These are phyloP conservation scores for Xenopus borealis DNA, from an alignment of 2,113 vertebrate species.

Conservation along the genomic window DNA sequence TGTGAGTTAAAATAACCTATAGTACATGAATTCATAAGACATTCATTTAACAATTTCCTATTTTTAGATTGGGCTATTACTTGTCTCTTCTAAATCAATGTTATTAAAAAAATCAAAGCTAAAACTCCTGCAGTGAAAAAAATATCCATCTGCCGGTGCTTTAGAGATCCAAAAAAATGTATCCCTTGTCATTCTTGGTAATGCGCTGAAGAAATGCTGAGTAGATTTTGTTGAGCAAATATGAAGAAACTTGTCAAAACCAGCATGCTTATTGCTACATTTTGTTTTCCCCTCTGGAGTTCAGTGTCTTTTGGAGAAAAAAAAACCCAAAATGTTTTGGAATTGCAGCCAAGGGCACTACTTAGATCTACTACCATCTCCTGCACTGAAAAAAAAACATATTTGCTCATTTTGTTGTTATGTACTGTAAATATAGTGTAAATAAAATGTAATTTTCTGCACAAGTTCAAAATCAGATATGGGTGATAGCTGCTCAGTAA, in stretches of 20 bases:
- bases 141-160: too few species aligned
- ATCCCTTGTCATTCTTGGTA: neutral
- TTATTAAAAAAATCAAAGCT: too few species aligned
- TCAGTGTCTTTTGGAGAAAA: constrained; percentile 18
- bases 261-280: neutral
- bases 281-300: constrained; percentile 8
- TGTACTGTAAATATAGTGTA: constrained; percentile 23
- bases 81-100: too few species aligned
- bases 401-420: constrained; percentile 31
- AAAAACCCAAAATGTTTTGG: constrained; percentile 8
- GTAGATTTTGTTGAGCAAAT: neutral
- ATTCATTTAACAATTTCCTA: too few species aligned
- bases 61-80: too few species aligned
- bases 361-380: constrained; percentile 15
- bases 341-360: constrained; percentile 30
- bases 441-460: constrained; percentile 28
- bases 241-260: neutral
- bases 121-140: too few species aligned
- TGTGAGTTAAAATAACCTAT: too few species aligned
- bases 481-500: constrained; percentile 29
- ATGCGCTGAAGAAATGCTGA: constrained; percentile 3
- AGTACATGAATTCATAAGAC: too few species aligned
- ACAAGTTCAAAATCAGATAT: constrained; percentile 21
- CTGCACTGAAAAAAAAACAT: constrained; percentile 17
- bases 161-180: too few species aligned